phyloP scores from a whole-genome alignment of 2,113 vertebrate species.

The Heloderma charlesbogerti region DNA sequence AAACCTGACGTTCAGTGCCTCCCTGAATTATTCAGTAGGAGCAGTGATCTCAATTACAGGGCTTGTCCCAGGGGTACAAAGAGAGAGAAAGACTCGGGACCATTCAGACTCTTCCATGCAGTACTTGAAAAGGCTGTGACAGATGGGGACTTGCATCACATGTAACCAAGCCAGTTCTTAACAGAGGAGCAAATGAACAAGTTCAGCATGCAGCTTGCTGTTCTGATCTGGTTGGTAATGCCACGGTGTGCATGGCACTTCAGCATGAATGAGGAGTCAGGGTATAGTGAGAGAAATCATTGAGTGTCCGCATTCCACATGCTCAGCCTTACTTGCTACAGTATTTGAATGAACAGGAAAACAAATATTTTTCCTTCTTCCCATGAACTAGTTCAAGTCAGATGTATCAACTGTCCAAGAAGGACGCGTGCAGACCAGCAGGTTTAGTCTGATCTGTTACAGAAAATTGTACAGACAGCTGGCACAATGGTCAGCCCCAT shows the following conservation, averaged over 20 bases:
- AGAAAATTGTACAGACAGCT: not conserved
- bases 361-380: not conserved
- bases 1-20: constrained; percentile 56
- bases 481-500: not conserved
- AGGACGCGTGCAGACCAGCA: not conserved
- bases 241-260: constrained; percentile 35
- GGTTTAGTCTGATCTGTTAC: not conserved
- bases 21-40: constrained; percentile 72
- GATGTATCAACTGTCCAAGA: not conserved
- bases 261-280: constrained; percentile 43
- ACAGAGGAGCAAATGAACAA: constrained; percentile 65
- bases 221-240: constrained; percentile 45
- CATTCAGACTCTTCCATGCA: constrained; percentile 31
- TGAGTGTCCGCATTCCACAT: not conserved
- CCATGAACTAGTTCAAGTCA: not conserved
- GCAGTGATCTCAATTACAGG: constrained; percentile 57
- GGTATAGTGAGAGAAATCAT: constrained; percentile 40
- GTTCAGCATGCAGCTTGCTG: constrained; percentile 50
- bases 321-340: not conserved
- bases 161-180: constrained; percentile 70
- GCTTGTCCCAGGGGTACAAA: constrained; percentile 58
- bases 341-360: too few species aligned
- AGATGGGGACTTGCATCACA: constrained; percentile 60
- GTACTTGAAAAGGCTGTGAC: constrained; percentile 67
- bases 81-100: constrained; percentile 46